Evolutionary conservation across 2,888 invertebrate species (phyloP).

Genomic region (Tachina grossa): DNA sequence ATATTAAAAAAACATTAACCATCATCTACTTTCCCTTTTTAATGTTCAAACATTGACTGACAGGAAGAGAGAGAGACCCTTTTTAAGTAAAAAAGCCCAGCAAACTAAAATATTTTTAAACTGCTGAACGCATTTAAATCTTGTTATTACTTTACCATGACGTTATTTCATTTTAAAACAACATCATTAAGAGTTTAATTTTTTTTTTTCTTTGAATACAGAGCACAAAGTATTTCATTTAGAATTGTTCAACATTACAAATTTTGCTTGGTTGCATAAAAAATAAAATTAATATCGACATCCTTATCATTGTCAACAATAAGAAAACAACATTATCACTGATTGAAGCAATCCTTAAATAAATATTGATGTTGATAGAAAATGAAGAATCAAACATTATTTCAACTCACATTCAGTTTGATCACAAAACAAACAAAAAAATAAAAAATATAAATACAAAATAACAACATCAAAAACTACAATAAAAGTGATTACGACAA

Average conservation of each 20-base stretch:
- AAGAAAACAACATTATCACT: constrained; percentile 21
- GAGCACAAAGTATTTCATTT: neutral
- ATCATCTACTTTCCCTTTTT: constrained; percentile 11
- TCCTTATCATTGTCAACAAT: neutral
- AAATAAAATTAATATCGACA: neutral
- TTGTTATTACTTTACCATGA: no score
- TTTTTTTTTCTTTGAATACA: neutral
- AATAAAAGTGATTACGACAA: constrained; percentile 40
- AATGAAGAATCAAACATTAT: constrained; percentile 42
- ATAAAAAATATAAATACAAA: neutral
- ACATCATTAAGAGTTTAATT: no score
- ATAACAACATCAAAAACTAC: constrained; percentile 30
- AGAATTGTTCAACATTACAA: neutral
- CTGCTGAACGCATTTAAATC: no score
- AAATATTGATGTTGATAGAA: constrained; percentile 39
- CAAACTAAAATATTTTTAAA: neutral
- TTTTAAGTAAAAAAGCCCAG: neutral
- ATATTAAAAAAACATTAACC: constrained; percentile 41
- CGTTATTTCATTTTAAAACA: no score
- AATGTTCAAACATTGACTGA: neutral
- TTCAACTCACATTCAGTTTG: constrained; percentile 26
- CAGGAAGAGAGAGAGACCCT: no score
- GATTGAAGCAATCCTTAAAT: constrained; percentile 34
- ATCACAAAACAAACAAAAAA: constrained; percentile 6
- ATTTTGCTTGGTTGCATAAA: neutral